These are phyloP conservation scores for Acipenser oxyrinchus DNA, from an alignment of 2,797 vertebrate species.

Conservation along the genomic window DNA sequence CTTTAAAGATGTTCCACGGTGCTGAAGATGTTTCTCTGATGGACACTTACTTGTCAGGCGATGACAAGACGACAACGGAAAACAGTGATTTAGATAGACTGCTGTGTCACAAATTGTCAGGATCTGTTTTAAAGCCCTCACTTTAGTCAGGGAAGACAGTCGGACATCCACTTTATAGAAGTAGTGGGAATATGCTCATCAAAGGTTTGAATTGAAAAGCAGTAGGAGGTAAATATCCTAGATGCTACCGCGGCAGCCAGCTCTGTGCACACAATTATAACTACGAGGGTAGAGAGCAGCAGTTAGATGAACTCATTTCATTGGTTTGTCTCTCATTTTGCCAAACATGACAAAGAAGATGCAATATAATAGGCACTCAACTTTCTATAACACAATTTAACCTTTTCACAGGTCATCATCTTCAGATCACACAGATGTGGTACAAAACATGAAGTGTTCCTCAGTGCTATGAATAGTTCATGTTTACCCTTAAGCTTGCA, in stretches of 20 bases:
- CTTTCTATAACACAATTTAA: too few species aligned
- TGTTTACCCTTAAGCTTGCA: too few species aligned
- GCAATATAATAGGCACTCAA: background rate
- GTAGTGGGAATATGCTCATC: constrained; percentile 74
- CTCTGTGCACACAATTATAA: constrained; percentile 64
- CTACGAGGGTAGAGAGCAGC: constrained; percentile 62
- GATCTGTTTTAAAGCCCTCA: constrained; percentile 79
- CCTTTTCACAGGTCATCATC: too few species aligned
- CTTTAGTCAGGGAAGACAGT: constrained; percentile 74
- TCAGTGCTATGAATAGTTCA: too few species aligned
- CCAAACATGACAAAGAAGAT: background rate
- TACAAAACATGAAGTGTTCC: too few species aligned
- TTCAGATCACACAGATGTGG: too few species aligned
- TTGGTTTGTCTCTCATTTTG: constrained; percentile 32
- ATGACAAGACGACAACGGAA: constrained; percentile 77
- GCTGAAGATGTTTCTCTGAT: constrained; percentile 55
- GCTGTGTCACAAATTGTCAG: constrained; percentile 86
- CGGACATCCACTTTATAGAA: constrained; percentile 71
- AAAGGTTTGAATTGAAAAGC: constrained; percentile 79
- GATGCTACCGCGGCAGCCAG: constrained; percentile 60
- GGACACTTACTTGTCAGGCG: constrained; percentile 64
- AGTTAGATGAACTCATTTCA: constrained; percentile 72
- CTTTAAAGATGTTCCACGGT: constrained; percentile 37
- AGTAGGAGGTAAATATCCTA: constrained; percentile 73
- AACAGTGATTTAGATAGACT: constrained; percentile 81